A percentile compares a stretch with the other conserved stretches of the same genome.
Evolutionary conservation across 92 coral and sea anemone species (phyloP).

Genomic region (Bergia sp.): DNA sequence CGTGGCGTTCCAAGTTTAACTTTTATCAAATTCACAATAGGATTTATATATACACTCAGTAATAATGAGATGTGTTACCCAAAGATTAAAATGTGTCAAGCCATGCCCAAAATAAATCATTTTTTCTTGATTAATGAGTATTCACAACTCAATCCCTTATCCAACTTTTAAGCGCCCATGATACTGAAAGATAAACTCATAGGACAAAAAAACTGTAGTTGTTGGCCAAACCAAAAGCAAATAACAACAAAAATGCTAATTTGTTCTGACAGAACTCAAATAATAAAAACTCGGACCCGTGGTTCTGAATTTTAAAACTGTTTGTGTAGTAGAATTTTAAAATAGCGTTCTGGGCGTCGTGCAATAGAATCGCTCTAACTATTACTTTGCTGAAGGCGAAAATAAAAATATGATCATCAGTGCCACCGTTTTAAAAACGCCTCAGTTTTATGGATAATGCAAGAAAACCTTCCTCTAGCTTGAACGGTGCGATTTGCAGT

Average conservation of each 20-base stretch:
- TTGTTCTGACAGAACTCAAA: slow-evolving; percentile 49
- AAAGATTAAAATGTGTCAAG: neutral
- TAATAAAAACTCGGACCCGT: neutral
- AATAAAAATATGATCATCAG: neutral
- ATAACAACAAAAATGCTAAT: slow-evolving; percentile 49
- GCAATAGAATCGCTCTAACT: slow-evolving; percentile 16
- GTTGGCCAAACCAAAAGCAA: slow-evolving; percentile 26
- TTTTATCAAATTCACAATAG: neutral
- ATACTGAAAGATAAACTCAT: neutral
- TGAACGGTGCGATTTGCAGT: neutral
- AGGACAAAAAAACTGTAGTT: slow-evolving; percentile 13
- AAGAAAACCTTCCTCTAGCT: neutral
- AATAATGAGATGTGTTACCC: slow-evolving; percentile 4
- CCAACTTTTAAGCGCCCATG: neutral
- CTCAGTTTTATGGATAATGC: neutral
- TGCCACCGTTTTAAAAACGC: neutral
- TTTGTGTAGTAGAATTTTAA: slow-evolving; percentile 14
- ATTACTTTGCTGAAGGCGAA: neutral
- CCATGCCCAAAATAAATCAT: neutral
- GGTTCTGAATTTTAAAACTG: slow-evolving; percentile 29
- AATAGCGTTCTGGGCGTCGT: neutral
- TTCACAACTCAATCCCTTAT: neutral
- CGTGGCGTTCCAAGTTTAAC: slow-evolving; percentile 4
- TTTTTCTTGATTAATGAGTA: slow-evolving; percentile 24
- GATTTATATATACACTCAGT: slow-evolving; percentile 2